Evolutionary conservation across 2,113 vertebrate genomes (phyloP).

Genomic region (Chiloscyllium plagiosum): DNA sequence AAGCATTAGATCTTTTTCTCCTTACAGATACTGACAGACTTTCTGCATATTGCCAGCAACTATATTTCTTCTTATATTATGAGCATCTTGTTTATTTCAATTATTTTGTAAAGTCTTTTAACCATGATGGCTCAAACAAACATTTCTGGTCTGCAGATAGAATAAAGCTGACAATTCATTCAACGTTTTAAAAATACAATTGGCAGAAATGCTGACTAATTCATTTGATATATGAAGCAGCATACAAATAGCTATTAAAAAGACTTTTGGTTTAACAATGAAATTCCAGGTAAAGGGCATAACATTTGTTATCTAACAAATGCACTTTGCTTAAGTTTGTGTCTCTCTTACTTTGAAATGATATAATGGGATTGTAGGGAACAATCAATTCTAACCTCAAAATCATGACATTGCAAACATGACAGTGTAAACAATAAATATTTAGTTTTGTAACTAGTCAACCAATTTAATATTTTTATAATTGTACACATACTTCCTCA

Average conservation of each 20-base stretch:
- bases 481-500: conserved; percentile 71
- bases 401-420: neutral
- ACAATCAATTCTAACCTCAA: no score
- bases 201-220: neutral
- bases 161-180: neutral
- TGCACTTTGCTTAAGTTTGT: neutral
- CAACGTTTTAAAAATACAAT: neutral
- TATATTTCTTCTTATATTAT: neutral
- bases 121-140: neutral
- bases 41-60: neutral
- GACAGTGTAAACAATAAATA: neutral
- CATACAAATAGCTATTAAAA: neutral
- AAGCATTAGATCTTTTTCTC: neutral
- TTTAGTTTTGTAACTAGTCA: neutral
- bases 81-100: neutral
- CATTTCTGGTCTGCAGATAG: neutral
- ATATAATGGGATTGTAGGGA: neutral
- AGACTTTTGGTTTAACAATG: neutral
- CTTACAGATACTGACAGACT: neutral
- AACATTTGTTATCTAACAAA: neutral
- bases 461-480: neutral
- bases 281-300: neutral
- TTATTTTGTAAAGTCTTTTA: neutral
- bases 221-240: neutral
- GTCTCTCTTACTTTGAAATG: neutral